A percentile compares a stretch with the other conserved stretches of the same genome.
phyloP scores from a whole-genome alignment of 2,113 vertebrate species.

The Thryonomys swinderianus region DNA sequence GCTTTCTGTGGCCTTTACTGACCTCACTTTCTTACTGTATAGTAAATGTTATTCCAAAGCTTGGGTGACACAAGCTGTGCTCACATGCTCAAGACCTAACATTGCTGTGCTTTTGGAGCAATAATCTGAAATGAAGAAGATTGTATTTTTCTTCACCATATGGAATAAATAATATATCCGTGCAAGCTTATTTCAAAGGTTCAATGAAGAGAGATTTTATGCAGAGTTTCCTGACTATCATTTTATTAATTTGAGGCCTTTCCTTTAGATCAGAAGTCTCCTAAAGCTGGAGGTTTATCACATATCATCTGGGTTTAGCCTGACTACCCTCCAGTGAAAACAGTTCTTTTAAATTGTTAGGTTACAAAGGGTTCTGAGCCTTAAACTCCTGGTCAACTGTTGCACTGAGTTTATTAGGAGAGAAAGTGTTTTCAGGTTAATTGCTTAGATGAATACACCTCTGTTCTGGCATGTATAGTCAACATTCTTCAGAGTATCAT shows the following conservation, averaged over 20 bases:
- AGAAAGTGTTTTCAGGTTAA: constrained; percentile 45
- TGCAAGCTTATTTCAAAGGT: not conserved
- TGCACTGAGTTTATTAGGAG: constrained; percentile 57
- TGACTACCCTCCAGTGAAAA: constrained; percentile 46
- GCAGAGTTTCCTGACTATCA: not conserved
- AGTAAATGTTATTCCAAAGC: not conserved
- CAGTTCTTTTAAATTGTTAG: not conserved
- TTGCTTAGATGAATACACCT: constrained; percentile 29
- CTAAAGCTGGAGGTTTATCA: constrained; percentile 21
- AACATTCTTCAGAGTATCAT: not conserved
- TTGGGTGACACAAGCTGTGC: not conserved
- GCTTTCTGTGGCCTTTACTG: not conserved
- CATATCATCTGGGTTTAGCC: constrained; percentile 7
- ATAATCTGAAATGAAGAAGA: constrained; percentile 30
- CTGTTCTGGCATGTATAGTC: not conserved
- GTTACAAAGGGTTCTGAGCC: constrained; percentile 13
- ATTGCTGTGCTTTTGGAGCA: not conserved
- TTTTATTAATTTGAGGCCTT: constrained; percentile 22
- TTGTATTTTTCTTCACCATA: not conserved
- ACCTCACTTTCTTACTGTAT: not conserved
- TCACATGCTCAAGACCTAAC: not conserved
- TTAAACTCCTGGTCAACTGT: constrained; percentile 38
- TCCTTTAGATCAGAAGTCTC: not conserved
- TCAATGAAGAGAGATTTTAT: constrained; percentile 39
- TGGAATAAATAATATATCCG: not conserved